Evolutionary conservation across 2,888 invertebrate genomes (phyloP).

Genomic region (Oscheius sp.): DNA sequence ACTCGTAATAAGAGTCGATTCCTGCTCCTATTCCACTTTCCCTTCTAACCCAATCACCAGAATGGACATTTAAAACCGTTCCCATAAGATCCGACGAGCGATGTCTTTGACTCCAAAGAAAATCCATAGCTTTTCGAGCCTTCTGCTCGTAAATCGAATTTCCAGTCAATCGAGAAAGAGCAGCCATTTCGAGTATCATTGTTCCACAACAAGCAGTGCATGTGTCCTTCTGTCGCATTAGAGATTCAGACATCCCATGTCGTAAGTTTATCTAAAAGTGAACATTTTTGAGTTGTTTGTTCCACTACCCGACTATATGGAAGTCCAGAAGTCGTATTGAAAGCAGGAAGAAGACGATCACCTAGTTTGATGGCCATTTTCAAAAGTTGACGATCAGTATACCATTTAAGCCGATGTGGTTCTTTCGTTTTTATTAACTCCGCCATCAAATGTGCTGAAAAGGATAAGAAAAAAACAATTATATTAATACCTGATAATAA

Average conservation of each 20-base stretch:
- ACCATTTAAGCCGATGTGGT: conserved; percentile 71
- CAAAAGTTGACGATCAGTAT: conserved; percentile 78
- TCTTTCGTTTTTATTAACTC: conserved; percentile 82
- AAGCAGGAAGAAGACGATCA: conserved; percentile 90
- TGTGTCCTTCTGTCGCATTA: conserved; percentile 61
- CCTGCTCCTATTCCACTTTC: conserved; percentile 99
- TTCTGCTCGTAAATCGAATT: conserved; percentile 90
- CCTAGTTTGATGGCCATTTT: conserved; percentile 90
- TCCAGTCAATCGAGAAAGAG: conserved; percentile 81
- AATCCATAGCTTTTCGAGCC: conserved; percentile 89
- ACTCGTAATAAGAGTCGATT: conserved; percentile 98
- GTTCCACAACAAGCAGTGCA: conserved; percentile 98
- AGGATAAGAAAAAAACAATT: neutral
- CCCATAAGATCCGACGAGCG: conserved; percentile 89
- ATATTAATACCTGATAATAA: conserved; percentile 73
- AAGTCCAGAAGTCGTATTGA: conserved; percentile 95
- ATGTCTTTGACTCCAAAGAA: conserved; percentile 92
- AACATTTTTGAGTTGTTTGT: neutral
- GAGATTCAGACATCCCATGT: conserved; percentile 65
- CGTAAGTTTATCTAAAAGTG: conserved; percentile 67
- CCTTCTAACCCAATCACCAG: conserved; percentile 94
- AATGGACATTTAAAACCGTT: conserved; percentile 94
- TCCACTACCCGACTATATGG: conserved; percentile 87
- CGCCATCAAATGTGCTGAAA: conserved; percentile 84
- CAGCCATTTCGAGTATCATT: conserved; percentile 96